Conservation (phyloP, 2,113 vertebrate species). For the Platycercus adscitus region DNA sequence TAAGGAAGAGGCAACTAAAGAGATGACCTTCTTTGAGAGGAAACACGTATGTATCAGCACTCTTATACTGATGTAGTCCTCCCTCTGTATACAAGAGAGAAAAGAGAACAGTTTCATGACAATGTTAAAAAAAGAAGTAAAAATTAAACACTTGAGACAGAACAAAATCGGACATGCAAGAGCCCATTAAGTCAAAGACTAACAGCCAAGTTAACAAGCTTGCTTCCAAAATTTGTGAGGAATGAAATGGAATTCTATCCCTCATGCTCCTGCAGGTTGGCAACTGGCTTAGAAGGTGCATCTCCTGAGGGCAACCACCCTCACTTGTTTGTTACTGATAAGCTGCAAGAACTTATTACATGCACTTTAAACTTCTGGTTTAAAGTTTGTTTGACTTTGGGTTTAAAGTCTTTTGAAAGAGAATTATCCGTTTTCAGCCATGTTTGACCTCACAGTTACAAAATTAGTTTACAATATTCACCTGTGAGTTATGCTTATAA, state of each 20-base stretch:
- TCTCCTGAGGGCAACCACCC: neutral
- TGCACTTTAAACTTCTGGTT: neutral
- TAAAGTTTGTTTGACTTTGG: neutral
- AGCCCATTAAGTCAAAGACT: neutral
- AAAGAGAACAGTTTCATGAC: neutral
- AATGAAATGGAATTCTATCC: neutral
- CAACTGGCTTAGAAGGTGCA: neutral
- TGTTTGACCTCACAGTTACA: slow-evolving; percentile 1
- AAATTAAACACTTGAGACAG: neutral
- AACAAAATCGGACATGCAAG: neutral
- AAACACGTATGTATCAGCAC: slow-evolving; percentile 4
- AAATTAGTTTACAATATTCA: slow-evolving; percentile 34
- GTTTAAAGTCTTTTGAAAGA: slow-evolving; percentile 10
- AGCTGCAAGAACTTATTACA: neutral
- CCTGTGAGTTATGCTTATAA: slow-evolving; percentile 15
- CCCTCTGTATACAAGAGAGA: neutral
- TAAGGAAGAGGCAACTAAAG: slow-evolving; percentile 43
- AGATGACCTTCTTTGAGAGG: slow-evolving; percentile 32
- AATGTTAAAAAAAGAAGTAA: neutral
- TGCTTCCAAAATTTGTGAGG: neutral
- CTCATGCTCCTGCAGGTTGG: neutral
- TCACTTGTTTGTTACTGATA: neutral
- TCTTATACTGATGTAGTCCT: neutral
- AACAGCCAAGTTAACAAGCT: neutral
- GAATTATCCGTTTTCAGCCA: slow-evolving; percentile 31